Base-by-base conservation (phyloP, 2,797 vertebrate genomes). In the Sebastiscus albofasciatus region DNA sequence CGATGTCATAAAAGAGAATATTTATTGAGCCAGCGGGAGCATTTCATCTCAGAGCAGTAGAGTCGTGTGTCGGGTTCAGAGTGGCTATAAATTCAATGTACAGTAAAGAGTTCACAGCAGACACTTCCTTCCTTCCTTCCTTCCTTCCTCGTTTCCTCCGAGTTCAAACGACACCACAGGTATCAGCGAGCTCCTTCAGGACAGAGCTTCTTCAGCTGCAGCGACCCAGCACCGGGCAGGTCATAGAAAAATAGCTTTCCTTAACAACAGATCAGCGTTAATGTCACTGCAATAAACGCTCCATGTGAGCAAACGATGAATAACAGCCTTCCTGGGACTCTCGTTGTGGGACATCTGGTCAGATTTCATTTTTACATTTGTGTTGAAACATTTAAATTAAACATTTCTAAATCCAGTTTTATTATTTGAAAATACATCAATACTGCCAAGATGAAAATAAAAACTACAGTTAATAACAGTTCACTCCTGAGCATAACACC, bases 11-110 rank as follows among this genome's bases (percentile, higher is more conserved):
- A 78, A 79, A 67, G 20, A 55, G 65, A 13, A 31, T n/a, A 29
- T 94, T 91, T 91, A 90, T 91, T 91, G 46, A 79, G 67, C 65
- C 72, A 74, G 52, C 59, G 46, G 64, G 74, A 79, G 22, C 10
- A 65, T 67, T 80, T 27, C 69, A 77, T 75, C 69, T 88, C 72
- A 75, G 77, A 67, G 83, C 85, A 79, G 69, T 39, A 39, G 36
- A 39, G 36, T 39, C 36, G 36, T 39, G 36, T 67, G 73, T 67
- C 69, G 16, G 56, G 16, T 84, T 64, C 70, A 83, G 62, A 78
- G 72, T 67, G 42, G 65, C 74, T 62, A 74, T 81, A 65, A 72
- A 71, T 67, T 55, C 67, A 8, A 79, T 29, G 62, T 60, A 77
- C 67, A 85, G 75, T 76, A 64, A 70, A 70, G 0, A 76, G 59